phyloP scores from a whole-genome alignment of 1,140 invertebrate species.

The Neodiprion lecontei region DNA sequence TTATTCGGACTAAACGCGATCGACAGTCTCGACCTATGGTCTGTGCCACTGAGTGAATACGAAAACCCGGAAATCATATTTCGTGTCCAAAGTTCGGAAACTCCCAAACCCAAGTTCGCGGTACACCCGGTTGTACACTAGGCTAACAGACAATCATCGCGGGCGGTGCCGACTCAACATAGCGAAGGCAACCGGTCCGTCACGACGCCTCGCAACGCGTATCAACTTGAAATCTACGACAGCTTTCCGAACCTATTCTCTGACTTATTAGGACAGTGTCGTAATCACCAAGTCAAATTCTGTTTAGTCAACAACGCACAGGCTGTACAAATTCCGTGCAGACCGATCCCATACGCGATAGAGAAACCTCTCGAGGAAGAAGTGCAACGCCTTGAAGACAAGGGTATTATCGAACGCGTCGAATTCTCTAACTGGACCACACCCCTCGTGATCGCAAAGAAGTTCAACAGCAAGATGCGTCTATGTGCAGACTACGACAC shows the following conservation, averaged over 20 bases:
- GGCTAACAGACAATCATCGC: conserved; percentile 11
- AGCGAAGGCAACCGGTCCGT: conserved; percentile 4
- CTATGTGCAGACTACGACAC: not conserved
- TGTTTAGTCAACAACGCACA: conserved; percentile 26
- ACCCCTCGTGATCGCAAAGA: conserved; percentile 25
- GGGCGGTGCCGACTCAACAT: conserved; percentile 20
- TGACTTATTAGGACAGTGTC: conserved; percentile 35
- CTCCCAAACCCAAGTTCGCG: not conserved
- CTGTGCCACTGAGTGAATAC: conserved; percentile 11
- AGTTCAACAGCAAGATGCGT: not conserved
- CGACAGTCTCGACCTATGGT: conserved; percentile 16
- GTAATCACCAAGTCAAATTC: conserved; percentile 39
- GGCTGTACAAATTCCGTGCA: conserved; percentile 38
- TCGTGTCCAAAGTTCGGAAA: not conserved
- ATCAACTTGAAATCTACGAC: conserved; percentile 21
- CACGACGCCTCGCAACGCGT: conserved; percentile 8
- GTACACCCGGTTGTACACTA: not conserved
- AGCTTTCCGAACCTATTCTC: conserved; percentile 29
- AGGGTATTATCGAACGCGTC: conserved; percentile 27
- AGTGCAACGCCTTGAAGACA: conserved; percentile 27
- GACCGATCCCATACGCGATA: conserved; percentile 42
- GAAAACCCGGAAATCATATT: conserved; percentile 7
- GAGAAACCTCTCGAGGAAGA: conserved; percentile 34
- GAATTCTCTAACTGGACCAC: conserved; percentile 30
- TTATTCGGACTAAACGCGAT: conserved; percentile 19